Evolutionary conservation across 1,140 invertebrate species (phyloP), one percentile per base, ranked within the genome.

Genomic region (Prorops nasuta): DNA sequence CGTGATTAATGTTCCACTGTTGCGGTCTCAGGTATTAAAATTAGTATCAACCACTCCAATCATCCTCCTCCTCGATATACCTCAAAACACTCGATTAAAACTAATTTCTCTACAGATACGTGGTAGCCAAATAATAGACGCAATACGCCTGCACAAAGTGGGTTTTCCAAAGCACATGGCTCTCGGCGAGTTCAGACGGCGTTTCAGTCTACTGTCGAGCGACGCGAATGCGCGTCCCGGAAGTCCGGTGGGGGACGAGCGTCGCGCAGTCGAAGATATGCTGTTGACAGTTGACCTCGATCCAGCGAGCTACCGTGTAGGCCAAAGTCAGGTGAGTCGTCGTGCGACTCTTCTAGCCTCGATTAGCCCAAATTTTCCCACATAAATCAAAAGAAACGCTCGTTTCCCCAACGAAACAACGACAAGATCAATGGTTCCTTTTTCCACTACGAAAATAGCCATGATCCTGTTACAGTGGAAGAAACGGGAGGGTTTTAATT

Each of bases 151-250:
- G 36, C 87, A 94, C 78, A 94, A 96, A 66, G 90, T 94, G 77
- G 94, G 94, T 24, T 97, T 92, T 76, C 94, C 94, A 3, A 91
- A 94, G 66, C 86, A 90, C 63, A 84, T 97, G 81, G 87, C 86
- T 35, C 85, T 95, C 38, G 80, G 84, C 20, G 94, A 97, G 77
- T 97, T 98, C 67, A 81, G 89, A 47, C 83, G 93, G 54, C 84
- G 89, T 54, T 95, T 94, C 73, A 81, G 86, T 21, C 78, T 93
- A 2, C 69, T 94, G 15, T 83, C 86, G 4, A 78, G 76, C 14
- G 80, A 83, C 35, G 69, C 72, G 10, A 80, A 81, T 34, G 63
- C 65, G 22, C 71, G 71, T 60, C 72, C 77, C 38, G 72, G 77
- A 70, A 84, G 72, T 69, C 79, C 79, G 3, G 76, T 83, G n/a